Evolutionary conservation across 2,888 invertebrate species (phyloP), one percentile per base, ranked within the genome.

Genomic region (Cepaea hortensis): DNA sequence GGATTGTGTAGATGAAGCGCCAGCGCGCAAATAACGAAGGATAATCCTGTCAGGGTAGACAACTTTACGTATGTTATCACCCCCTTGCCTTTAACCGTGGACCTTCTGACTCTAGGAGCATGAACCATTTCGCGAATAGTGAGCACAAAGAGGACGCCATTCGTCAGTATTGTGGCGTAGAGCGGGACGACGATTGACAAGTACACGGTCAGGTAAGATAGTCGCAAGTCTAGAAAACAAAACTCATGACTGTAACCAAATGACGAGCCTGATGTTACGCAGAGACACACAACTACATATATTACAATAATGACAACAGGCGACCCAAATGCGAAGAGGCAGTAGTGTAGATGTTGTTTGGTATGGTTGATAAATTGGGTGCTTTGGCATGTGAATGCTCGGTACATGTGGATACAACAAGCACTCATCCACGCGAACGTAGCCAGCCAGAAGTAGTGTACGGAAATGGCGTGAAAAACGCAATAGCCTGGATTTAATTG

Each of bases 331-430:
- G 87, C 82, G 73, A 85, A 89, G 11, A 90, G 73, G 50, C 82
- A 81, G 85, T 89, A 89, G 35, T 83, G 85, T n/a, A 88, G 83
- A 15, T 85, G 81, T 1, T 85, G 85, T 50, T 79, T 73, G 15
- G 48, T 77, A 5, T 87, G 87, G 18, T 85, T 85, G 23, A 84
- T 87, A 18, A 83, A 83, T 11, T 80, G 76, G 68, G 48, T 68
- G 18, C 77, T 68, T 68, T 85, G 20, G 15, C 82, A 65, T 4
- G 88, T 87, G 84, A 90, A 90, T 46, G 88, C 88, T 9, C 87
- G 77, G 86, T 85, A 89, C 90, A 90, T 89, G 82, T 90, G 89
- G 79, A 88, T 88, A n/a, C 88, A 88, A 20, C 89, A 90, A 18
- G 88, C 87, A n/a, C 72, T 85, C 90, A 90, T 90, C 84, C 88